Evolutionary conservation across 2,113 vertebrate genomes (phyloP).

Genomic region (Gasterosteus aculeatus): DNA sequence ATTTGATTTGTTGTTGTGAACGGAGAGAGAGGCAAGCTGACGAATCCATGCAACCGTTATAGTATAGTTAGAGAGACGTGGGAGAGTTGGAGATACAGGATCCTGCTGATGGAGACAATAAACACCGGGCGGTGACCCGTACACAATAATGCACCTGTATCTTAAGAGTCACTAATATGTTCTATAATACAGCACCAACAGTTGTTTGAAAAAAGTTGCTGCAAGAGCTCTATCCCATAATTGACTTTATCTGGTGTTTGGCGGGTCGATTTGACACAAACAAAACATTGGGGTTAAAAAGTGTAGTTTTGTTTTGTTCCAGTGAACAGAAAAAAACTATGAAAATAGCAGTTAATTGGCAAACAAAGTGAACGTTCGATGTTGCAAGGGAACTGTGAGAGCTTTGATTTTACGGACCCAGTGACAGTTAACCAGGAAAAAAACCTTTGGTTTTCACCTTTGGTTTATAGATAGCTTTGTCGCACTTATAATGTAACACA

Average conservation of each 20-base stretch:
- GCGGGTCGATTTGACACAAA: too few species aligned
- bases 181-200: not conserved
- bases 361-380: not conserved
- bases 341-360: conserved; percentile 1
- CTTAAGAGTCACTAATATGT: not conserved
- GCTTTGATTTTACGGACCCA: not conserved
- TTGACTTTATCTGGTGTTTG: not conserved
- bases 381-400: not conserved
- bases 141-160: not conserved
- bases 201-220: not conserved
- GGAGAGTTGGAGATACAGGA: not conserved
- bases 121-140: not conserved
- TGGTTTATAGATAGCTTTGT: not conserved
- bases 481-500: not conserved
- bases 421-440: not conserved
- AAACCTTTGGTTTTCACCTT: not conserved
- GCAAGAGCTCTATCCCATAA: not conserved
- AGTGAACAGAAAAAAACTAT: not conserved
- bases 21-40: conserved; percentile 6
- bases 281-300: not conserved
- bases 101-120: conserved; percentile 5
- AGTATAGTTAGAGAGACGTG: not conserved
- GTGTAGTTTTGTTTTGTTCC: not conserved
- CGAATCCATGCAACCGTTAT: not conserved
- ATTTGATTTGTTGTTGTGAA: conserved; percentile 27